Conservation (phyloP, 92 coral and sea anemone genomes). For the Porites rus region DNA sequence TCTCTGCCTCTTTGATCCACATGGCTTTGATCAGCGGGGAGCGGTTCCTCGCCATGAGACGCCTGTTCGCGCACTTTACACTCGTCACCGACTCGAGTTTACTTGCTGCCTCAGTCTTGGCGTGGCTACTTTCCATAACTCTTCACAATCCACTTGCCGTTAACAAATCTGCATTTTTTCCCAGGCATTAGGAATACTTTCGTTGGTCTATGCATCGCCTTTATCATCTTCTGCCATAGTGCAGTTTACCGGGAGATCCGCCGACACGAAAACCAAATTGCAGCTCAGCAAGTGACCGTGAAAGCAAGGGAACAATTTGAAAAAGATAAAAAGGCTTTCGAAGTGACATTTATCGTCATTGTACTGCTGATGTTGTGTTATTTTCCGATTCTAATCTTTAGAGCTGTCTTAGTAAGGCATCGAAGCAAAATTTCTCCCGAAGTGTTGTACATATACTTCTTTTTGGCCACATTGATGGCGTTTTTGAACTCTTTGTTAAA, state of each 20-base stretch:
- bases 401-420: not conserved
- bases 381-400: not conserved
- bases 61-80: not conserved
- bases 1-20: not conserved
- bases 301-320: not conserved
- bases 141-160: not conserved
- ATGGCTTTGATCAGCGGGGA: not conserved
- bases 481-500: not conserved
- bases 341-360: not conserved
- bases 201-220: not conserved
- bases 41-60: not conserved
- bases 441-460: not conserved
- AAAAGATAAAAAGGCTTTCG: not conserved
- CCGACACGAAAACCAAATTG: not conserved
- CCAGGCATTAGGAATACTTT: not conserved
- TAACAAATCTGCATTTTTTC: not conserved
- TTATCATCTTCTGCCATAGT: not conserved
- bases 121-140: not conserved
- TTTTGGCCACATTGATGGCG: not conserved
- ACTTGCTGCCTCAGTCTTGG: not conserved
- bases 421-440: not conserved
- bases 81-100: slow-evolving; percentile 4
- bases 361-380: not conserved
- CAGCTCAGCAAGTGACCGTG: slow-evolving; percentile 8
- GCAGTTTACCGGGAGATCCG: not conserved